Evolutionary conservation across 2,888 invertebrate genomes (phyloP).

Genomic region (Nymphalis c-album): DNA sequence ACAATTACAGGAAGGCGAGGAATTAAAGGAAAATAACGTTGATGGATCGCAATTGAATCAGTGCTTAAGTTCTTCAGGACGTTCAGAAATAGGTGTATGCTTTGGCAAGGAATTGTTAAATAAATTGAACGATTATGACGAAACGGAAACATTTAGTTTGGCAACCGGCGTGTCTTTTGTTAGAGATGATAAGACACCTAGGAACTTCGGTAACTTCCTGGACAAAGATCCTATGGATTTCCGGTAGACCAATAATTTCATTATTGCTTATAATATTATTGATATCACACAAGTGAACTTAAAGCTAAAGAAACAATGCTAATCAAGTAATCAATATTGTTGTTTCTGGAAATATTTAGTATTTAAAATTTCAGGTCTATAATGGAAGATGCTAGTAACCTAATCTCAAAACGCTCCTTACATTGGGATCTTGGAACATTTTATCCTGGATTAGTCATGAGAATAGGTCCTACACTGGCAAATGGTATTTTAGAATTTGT

Average conservation of each 20-base stretch:
- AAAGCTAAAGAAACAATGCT: background rate
- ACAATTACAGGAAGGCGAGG: constrained; percentile 68
- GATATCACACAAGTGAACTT: no score
- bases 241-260: constrained; percentile 68
- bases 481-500: constrained; percentile 89
- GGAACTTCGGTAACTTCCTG: constrained; percentile 84
- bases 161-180: constrained; percentile 84
- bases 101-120: constrained; percentile 86
- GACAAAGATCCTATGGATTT: constrained; percentile 89
- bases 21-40: constrained; percentile 60
- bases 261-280: background rate
- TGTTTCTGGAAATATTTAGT: background rate
- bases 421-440: constrained; percentile 88
- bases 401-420: constrained; percentile 86
- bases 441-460: constrained; percentile 88
- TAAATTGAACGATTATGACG: constrained; percentile 84
- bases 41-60: constrained; percentile 65
- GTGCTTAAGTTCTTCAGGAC: constrained; percentile 64
- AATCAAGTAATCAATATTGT: no score
- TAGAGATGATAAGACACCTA: constrained; percentile 83
- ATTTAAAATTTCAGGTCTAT: constrained; percentile 68
- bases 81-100: constrained; percentile 82
- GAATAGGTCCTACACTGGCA: constrained; percentile 86
- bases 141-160: constrained; percentile 84
- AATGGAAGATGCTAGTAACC: constrained; percentile 84